Evolutionary conservation across 1,140 invertebrate species (phyloP).

Genomic region (Tetraneura akinire): DNA sequence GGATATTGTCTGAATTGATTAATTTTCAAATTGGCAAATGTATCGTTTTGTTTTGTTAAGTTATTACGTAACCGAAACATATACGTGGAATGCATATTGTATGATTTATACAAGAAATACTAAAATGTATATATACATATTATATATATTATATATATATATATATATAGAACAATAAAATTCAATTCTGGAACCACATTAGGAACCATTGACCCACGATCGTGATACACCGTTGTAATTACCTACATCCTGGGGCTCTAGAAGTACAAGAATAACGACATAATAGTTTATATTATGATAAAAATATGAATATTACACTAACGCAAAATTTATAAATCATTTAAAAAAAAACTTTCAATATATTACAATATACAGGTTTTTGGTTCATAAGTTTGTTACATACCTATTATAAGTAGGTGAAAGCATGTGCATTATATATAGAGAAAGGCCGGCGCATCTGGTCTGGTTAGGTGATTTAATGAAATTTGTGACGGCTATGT

Average conservation of each 20-base stretch:
- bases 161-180: background rate
- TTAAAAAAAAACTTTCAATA: constrained; percentile 14
- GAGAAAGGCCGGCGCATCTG: constrained; percentile 18
- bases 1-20: background rate
- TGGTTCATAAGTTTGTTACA: background rate
- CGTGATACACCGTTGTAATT: constrained; percentile 46
- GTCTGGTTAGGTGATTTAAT: constrained; percentile 7
- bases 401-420: constrained; percentile 29
- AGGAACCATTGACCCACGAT: constrained; percentile 49
- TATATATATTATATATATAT: no score
- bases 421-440: constrained; percentile 32
- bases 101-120: constrained; percentile 27
- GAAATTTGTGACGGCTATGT: constrained; percentile 5
- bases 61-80: background rate
- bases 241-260: constrained; percentile 30
- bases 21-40: constrained; percentile 23
- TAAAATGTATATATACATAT: background rate
- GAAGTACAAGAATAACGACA: background rate
- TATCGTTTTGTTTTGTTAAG: background rate
- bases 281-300: constrained; percentile 1
- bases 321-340: constrained; percentile 1
- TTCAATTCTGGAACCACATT: constrained; percentile 6
- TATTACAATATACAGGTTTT: constrained; percentile 33
- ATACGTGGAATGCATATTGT: background rate
- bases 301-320: constrained; percentile 1